Evolutionary conservation across 2,113 vertebrate species (phyloP).

Genomic region (Girardinichthys multiradiatus): DNA sequence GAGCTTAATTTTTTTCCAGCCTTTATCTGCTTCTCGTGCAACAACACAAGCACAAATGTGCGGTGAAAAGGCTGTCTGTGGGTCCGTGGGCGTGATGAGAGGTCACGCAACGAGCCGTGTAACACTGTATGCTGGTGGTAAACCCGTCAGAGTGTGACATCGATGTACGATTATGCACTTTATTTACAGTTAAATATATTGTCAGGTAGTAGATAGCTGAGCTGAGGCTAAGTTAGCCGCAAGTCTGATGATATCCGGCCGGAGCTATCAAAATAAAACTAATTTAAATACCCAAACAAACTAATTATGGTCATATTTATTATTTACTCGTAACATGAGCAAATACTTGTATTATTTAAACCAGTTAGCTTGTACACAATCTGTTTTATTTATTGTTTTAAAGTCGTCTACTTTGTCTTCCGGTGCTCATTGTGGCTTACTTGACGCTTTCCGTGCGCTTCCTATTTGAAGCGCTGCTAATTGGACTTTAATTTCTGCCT

Average conservation of each 20-base stretch:
- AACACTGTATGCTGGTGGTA: rapidly evolving
- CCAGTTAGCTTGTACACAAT: rapidly evolving
- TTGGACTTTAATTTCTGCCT: constrained; percentile 9
- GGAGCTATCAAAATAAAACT: constrained; percentile 37
- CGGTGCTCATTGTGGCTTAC: background rate
- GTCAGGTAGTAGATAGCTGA: constrained; percentile 56
- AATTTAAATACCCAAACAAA: background rate
- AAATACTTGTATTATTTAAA: background rate
- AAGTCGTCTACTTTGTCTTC: constrained; percentile 4
- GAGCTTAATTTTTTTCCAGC: constrained; percentile 61
- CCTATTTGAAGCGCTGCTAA: constrained; percentile 58
- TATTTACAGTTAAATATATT: constrained; percentile 78
- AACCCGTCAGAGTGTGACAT: background rate
- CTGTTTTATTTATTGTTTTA: rapidly evolving
- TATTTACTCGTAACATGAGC: background rate
- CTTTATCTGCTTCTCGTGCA: constrained; percentile 71
- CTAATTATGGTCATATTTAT: rapidly evolving
- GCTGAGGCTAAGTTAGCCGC: background rate
- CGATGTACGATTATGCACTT: constrained; percentile 49
- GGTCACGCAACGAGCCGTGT: background rate
- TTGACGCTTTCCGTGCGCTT: constrained; percentile 46
- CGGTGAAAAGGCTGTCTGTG: background rate
- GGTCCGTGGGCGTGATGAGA: background rate
- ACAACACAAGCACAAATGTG: constrained; percentile 34
- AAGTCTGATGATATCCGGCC: background rate